These are phyloP conservation scores for Drosophila sulfurigaster DNA, from an alignment of 1,140 invertebrate genomes.

Conservation along the genomic window DNA sequence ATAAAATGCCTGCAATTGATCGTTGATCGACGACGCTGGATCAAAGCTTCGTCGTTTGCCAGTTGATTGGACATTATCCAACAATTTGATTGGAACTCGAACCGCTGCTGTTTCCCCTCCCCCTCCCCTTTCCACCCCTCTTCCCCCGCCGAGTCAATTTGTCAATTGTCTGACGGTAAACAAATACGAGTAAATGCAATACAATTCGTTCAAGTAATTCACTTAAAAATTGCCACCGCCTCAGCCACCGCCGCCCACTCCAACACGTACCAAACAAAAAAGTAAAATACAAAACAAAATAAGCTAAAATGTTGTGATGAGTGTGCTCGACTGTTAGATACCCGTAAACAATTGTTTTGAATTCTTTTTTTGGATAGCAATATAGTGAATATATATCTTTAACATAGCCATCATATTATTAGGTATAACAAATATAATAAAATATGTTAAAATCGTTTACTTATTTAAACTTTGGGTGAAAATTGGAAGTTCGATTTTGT, in stretches of 20 bases:
- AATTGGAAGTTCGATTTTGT: no score
- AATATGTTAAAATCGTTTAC: no score
- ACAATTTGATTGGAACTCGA: slow-evolving; percentile 57
- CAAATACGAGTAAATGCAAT: slow-evolving; percentile 56
- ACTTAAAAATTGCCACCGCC: slow-evolving; percentile 40
- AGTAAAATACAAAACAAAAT: not conserved
- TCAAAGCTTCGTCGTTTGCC: slow-evolving; percentile 20
- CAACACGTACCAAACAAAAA: slow-evolving; percentile 22
- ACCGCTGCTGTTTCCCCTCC: not conserved
- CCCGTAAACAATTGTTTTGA: no score
- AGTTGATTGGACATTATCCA: slow-evolving; percentile 73
- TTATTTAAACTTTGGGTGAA: no score
- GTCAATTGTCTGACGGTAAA: slow-evolving; percentile 71
- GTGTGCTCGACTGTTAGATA: no score
- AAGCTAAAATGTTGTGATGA: no score
- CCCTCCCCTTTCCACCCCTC: no score
- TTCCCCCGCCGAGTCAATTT: slow-evolving; percentile 12
- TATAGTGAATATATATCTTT: no score
- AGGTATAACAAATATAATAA: no score
- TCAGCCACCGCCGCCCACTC: slow-evolving; percentile 11
- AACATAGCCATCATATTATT: no score
- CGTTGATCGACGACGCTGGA: slow-evolving; percentile 25
- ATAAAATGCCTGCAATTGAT: slow-evolving; percentile 40
- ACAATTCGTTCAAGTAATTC: slow-evolving; percentile 65
- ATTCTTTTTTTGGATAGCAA: no score